Conservation (phyloP, 2,113 vertebrate genomes). For the Rhombomys opimus region DNA sequence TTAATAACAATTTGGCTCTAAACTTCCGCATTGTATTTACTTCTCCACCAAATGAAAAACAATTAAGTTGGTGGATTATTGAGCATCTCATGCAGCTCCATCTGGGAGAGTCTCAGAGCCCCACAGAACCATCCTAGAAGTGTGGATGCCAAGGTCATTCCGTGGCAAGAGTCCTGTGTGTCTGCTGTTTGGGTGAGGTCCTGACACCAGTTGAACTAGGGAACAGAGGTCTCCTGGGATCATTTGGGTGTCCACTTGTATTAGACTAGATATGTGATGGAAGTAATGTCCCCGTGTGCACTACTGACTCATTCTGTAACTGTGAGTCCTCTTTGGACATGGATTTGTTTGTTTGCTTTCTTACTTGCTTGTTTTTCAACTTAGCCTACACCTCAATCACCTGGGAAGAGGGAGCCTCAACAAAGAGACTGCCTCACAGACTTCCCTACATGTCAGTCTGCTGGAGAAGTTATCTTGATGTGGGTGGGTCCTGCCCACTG, state of each 20-base stretch:
- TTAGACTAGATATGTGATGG: neutral
- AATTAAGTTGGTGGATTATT: slow-evolving; percentile 46
- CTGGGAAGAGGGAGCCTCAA: neutral
- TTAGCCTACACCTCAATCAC: neutral
- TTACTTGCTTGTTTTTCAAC: neutral
- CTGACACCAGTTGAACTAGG: neutral
- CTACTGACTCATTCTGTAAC: neutral
- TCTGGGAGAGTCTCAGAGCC: slow-evolving; percentile 10
- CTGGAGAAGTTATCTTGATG: neutral
- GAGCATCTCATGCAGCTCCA: neutral
- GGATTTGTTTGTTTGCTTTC: neutral
- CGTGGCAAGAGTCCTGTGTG: neutral
- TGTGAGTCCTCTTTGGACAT: neutral
- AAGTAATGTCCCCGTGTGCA: neutral
- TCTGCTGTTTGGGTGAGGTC: neutral
- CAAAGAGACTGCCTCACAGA: neutral
- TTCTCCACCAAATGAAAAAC: slow-evolving; percentile 62
- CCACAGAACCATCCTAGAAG: neutral
- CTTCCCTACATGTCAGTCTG: neutral
- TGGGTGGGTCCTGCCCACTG: neutral
- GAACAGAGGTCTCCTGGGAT: neutral
- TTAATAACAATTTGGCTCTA: slow-evolving; percentile 69
- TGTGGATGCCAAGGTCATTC: neutral
- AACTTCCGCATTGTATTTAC: slow-evolving; percentile 53
- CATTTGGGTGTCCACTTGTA: neutral